Percentiles rank a stretch among this genome's conserved stretches.
phyloP scores from a whole-genome alignment of 2,888 invertebrate genomes.

The Standfussiana lucernea region DNA sequence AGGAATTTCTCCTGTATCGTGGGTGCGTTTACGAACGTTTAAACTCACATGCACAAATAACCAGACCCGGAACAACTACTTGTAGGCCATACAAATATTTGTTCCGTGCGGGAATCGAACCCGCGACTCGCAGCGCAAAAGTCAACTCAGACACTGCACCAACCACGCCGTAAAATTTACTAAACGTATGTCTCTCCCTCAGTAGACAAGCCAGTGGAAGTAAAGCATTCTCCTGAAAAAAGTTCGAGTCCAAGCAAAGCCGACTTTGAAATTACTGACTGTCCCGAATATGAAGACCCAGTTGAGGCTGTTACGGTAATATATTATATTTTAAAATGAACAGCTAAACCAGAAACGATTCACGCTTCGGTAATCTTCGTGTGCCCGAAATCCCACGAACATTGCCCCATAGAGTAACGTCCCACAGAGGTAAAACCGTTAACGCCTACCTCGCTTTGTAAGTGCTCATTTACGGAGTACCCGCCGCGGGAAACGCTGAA shows the following conservation, averaged over 20 bases:
- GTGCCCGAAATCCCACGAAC: background rate
- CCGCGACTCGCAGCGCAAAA: background rate
- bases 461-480: too few species aligned
- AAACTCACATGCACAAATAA: background rate
- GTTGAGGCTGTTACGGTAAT: slow-evolving; percentile 84
- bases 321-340: background rate
- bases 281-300: slow-evolving; percentile 84
- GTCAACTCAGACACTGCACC: background rate
- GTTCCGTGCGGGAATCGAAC: background rate
- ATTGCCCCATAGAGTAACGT: background rate
- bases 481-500: too few species aligned
- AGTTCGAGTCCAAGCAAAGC: slow-evolving; percentile 60
- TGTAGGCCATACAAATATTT: background rate
- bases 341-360: background rate
- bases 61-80: background rate
- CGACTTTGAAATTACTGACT: slow-evolving; percentile 72
- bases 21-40: too few species aligned
- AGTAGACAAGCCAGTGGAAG: slow-evolving; percentile 68
- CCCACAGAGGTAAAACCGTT: background rate
- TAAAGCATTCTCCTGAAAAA: background rate
- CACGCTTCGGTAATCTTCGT: background rate
- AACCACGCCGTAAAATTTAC: background rate
- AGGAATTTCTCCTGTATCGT: too few species aligned
- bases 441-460: background rate
- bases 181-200: slow-evolving; percentile 15